Conservation (phyloP, 2,888 invertebrate genomes). For the Drosophila hamatofila region DNA sequence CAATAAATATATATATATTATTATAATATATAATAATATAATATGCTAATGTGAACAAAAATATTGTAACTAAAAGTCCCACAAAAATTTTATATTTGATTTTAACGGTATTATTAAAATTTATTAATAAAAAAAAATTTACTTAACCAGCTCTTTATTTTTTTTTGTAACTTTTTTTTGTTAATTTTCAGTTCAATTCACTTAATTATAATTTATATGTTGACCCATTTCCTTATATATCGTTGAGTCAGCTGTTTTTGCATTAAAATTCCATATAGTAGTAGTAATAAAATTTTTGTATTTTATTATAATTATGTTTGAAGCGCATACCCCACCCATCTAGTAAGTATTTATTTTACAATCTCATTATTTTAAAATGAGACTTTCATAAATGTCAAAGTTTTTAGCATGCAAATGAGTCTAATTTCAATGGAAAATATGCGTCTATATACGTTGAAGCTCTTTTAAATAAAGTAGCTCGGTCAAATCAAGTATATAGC, state of each 20-base stretch:
- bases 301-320: neutral
- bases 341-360: neutral
- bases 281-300: neutral
- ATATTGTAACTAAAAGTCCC: too few species aligned
- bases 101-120: too few species aligned
- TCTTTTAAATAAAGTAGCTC: slow-evolving; percentile 3
- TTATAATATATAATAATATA: too few species aligned
- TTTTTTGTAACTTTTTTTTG: too few species aligned
- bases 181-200: too few species aligned
- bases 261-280: neutral
- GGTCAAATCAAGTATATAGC: neutral
- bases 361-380: slow-evolving; percentile 1
- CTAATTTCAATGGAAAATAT: slow-evolving; percentile 13
- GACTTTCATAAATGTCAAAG: neutral
- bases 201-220: too few species aligned
- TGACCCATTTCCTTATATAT: neutral
- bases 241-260: neutral
- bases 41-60: too few species aligned
- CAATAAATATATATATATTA: neutral
- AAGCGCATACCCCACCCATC: neutral
- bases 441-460: slow-evolving; percentile 1
- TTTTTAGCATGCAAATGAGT: neutral
- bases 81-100: too few species aligned
- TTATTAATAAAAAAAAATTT: too few species aligned
- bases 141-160: too few species aligned